Evolutionary conservation across 2,797 vertebrate species (phyloP), one percentile per base, ranked within the genome.

Genomic region (Streptopelia turtur): DNA sequence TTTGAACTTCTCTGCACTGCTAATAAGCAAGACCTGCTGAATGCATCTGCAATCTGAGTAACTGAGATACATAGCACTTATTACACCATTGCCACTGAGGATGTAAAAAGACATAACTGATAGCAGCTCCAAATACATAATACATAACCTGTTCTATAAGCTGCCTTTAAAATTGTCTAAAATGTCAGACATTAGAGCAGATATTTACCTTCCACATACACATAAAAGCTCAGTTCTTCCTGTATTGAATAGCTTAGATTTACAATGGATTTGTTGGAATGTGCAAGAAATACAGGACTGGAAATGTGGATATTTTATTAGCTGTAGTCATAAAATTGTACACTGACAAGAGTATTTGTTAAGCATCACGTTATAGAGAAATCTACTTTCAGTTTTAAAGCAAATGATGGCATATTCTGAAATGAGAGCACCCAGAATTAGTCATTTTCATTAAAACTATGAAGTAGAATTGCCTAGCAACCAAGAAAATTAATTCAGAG

Each of bases 381-480:
- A 83, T 52, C 52, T 63, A 91, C 63, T 86, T 90, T 83, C 43
- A 50, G 41, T 83, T 91, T 86, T 78, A 92, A 91, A 93, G 88
- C 31, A 66, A 95, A 89, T 0, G 2, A 77, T 35, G 49, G 43
- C 66, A 56, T 78, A 65, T 91, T 94, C 85, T 91, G 93, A 83
- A 96, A 90, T 45, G 71, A 88, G 66, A 94, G 45, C 70, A 74
- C 49, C 17, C 60, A 68, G 87, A 93, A 93, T 90, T 91, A 96
- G 94, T 96, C 83, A 94, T 94, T 96, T 90, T 90, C 94, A 96
- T 95, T 94, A 95, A 94, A 97, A 94, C 87, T 93, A 85, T 92
- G 95, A 94, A 94, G 79, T 31, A 80, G 77, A 74, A 96, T 94
- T 94, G 95, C 96, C 90, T 96, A 96, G 96, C 95, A 97, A 96